A percentile compares a stretch with the other conserved stretches of the same genome.
Evolutionary conservation across 2,888 invertebrate species (phyloP).

Genomic region (Scaptomyza cyrtandrae): DNA sequence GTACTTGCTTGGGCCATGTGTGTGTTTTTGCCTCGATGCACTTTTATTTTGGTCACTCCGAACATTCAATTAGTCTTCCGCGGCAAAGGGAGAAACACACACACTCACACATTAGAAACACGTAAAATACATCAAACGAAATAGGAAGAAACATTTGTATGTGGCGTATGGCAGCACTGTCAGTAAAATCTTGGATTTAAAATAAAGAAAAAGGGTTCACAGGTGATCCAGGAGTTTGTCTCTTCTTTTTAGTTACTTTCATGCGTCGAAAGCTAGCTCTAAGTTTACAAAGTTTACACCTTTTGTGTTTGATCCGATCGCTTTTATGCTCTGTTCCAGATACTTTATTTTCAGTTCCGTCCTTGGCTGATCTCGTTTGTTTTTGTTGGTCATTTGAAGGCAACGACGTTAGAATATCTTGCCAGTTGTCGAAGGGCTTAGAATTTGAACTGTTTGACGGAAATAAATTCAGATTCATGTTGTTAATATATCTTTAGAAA

Average conservation of each 20-base stretch:
- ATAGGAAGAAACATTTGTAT: background rate
- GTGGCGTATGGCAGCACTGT: background rate
- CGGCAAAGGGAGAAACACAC: background rate
- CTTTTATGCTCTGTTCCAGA: too few species aligned
- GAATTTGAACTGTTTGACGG: background rate
- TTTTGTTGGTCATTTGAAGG: background rate
- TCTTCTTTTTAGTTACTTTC: background rate
- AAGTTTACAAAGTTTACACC: background rate
- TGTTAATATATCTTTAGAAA: background rate
- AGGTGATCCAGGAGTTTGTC: background rate
- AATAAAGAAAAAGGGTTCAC: background rate
- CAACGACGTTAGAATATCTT: background rate
- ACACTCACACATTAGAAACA: background rate
- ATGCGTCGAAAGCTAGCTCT: background rate
- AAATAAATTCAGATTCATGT: background rate
- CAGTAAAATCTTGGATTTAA: constrained; percentile 1
- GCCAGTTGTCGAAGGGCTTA: background rate
- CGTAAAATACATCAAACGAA: constrained; percentile 1
- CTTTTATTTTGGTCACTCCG: constrained; percentile 68
- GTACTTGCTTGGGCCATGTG: constrained; percentile 39
- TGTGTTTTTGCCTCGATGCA: constrained; percentile 24
- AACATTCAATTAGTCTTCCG: constrained; percentile 47
- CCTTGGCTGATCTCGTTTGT: accelerated
- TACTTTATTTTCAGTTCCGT: too few species aligned
- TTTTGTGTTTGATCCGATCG: background rate